Conservation (phyloP, 2,113 vertebrate species). For the Actenoides lindsayi region DNA sequence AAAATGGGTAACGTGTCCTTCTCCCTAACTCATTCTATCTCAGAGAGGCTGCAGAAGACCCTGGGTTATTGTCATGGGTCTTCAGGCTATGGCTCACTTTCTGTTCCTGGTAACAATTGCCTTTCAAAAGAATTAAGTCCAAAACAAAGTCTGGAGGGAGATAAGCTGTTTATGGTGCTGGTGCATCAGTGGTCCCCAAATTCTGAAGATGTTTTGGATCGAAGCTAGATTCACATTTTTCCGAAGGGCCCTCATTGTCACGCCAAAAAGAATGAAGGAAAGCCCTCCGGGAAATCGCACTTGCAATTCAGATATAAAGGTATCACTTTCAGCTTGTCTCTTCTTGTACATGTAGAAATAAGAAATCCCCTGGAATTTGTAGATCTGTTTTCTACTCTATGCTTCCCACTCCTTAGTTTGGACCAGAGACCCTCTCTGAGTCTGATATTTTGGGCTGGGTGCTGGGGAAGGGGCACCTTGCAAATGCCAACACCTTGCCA, state of each 20-base stretch:
- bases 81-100: not conserved
- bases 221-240: not conserved
- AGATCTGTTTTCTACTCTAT: not conserved
- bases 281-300: not conserved
- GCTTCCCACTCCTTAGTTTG: not conserved
- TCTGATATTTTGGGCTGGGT: not conserved
- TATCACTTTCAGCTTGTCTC: not conserved
- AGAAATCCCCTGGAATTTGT: not conserved
- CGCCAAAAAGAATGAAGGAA: not conserved
- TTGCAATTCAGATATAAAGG: not conserved
- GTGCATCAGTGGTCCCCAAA: not conserved
- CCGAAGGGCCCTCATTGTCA: not conserved
- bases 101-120: not conserved
- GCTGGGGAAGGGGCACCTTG: not conserved
- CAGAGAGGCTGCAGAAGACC: not conserved
- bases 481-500: not conserved
- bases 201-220: not conserved
- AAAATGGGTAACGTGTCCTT: not conserved
- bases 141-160: not conserved
- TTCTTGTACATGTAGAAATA: not conserved
- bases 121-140: not conserved
- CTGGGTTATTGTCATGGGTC: rapidly evolving
- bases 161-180: not conserved
- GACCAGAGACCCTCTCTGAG: not conserved
- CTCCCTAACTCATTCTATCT: not conserved